Evolutionary conservation across 2,888 invertebrate species (phyloP), one percentile per base, ranked within the genome.

Genomic region (Euclidia mi): DNA sequence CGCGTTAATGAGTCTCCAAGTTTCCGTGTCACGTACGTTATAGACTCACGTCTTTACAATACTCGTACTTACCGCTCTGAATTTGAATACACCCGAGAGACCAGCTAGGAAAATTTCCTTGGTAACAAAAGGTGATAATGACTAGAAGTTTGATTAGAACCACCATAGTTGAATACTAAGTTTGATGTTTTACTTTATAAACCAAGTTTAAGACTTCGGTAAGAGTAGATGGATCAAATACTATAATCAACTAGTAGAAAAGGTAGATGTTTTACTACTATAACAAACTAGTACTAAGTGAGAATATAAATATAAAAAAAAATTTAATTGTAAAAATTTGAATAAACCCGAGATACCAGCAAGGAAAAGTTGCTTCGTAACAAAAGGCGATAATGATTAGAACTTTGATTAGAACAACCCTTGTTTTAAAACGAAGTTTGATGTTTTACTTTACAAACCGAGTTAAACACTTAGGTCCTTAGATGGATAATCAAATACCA

Each of bases 181-280:
- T n/a, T n/a, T n/a, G n/a, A n/a, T n/a, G n/a, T n/a, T n/a, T n/a
- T n/a, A 25, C 20, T 3, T 6, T 7, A 6, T 25, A 25, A 3
- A 6, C 20, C 7, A 25, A 25, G 2, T 25, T 25, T 25, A 25
- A n/a, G n/a, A n/a, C n/a, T n/a, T n/a, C n/a, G n/a, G n/a, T n/a
- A n/a, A n/a, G n/a, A n/a, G n/a, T n/a, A n/a, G n/a, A n/a, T n/a
- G 43, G 47, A 75, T 76, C 85, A 85, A 82, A 85, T 84, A 76
- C 57, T 74, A n/a, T n/a, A n/a, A n/a, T n/a, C n/a, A n/a, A n/a
- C n/a, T n/a, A n/a, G n/a, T n/a, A n/a, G n/a, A n/a, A n/a, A n/a
- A n/a, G n/a, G n/a, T n/a, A n/a, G n/a, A n/a, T n/a, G n/a, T n/a
- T n/a, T n/a, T n/a, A n/a, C n/a, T n/a, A n/a, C n/a, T n/a, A n/a